Base-by-base conservation (phyloP, 2,888 invertebrate genomes). In the Mimumesa dahlbomi region DNA sequence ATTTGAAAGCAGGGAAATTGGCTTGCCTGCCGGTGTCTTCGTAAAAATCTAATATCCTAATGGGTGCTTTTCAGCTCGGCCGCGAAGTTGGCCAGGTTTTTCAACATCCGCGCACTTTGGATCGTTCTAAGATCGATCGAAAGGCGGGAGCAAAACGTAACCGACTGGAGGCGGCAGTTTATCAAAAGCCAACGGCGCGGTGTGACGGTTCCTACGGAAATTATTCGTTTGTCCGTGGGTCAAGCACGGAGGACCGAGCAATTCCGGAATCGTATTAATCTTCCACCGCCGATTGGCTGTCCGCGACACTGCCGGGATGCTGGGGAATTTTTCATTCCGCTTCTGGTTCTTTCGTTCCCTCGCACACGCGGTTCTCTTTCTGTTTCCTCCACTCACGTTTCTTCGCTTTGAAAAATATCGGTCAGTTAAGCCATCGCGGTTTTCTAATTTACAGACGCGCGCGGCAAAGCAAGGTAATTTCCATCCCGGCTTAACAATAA, bases 201-300 rank as follows among this genome's bases (percentile, higher is more conserved):
- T 19, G n/a, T 13, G 40, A 31, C 48, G 25, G 16, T 42, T 42
- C n/a, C 29, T 13, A 34, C 40, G 50, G 50, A 56, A 75, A 73
- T 75, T 73, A 75, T 73, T 73, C 69, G 62, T 65, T 69, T 73
- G 59, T 69, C 53, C 65, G 42, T 22, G 58, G 66, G 54, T 61
- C 59, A 59, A 57, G 61, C 49, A 56, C 57, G 42, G 57, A 48
- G 61, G 66, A 61, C 38, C 73, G 69, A 72, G 69, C 70, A 74
- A 76, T 78, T 75, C 73, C 67, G 66, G 63, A 67, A 62, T 73
- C 54, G 66, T 73, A 80, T 81, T 80, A 81, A 80, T 81, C 78
- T 81, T 74, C 63, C 57, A 54, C 57, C 67, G 50, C 63, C 81
- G 76, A 81, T 81, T 78, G 80, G 66, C 73, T 78, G 78, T 80